A percentile compares a stretch with the other conserved stretches of the same genome.
Evolutionary conservation across 2,113 vertebrate genomes (phyloP).

Genomic region (Colaptes auratus): DNA sequence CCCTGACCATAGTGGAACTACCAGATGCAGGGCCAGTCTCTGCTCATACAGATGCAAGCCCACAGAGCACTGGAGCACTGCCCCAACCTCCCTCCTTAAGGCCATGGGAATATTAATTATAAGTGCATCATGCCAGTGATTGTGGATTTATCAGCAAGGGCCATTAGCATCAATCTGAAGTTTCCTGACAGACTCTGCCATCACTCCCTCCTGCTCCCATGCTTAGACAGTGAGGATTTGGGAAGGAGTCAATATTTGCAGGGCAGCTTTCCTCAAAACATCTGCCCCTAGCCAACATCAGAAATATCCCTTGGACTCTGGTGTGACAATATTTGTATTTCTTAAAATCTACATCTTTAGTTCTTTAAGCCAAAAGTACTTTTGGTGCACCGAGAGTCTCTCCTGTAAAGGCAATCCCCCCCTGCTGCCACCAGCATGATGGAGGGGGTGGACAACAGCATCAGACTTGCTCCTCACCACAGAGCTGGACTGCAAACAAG

Average conservation of each 20-base stretch:
- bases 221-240: neutral
- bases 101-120: neutral
- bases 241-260: neutral
- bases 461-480: fast-evolving
- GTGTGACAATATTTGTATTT: neutral
- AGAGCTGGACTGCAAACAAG: fast-evolving
- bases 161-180: neutral
- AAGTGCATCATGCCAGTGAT: neutral
- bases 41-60: neutral
- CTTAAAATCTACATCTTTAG: neutral
- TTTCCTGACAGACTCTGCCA: neutral
- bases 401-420: neutral
- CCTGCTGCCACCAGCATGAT: fast-evolving
- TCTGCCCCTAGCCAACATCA: neutral
- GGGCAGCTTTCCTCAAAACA: neutral
- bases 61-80: neutral
- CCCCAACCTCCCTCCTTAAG: neutral
- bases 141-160: neutral
- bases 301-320: neutral
- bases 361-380: neutral
- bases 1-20: fast-evolving
- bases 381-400: neutral
- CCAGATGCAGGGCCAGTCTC: fast-evolving
- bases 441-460: neutral
- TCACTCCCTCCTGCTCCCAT: neutral